Conservation (phyloP, 2,113 vertebrate species). For the Colistium nudipinnis region DNA sequence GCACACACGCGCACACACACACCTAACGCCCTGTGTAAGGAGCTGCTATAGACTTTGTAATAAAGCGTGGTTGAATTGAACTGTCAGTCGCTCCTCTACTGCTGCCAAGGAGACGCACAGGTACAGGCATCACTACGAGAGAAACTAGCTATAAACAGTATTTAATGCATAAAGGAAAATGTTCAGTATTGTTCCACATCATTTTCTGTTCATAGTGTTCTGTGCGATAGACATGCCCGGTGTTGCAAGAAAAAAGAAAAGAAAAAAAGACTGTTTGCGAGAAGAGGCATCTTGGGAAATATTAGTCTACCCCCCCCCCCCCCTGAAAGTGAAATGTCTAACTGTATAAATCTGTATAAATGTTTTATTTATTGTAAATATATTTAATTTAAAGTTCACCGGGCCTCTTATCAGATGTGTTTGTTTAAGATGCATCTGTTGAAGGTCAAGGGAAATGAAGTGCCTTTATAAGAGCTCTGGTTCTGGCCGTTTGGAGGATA, state of each 20-base stretch:
- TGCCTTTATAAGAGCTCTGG: slow-evolving; percentile 76
- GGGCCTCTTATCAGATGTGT: slow-evolving; percentile 63
- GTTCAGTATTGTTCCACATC: slow-evolving; percentile 69
- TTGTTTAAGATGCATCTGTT: slow-evolving; percentile 68
- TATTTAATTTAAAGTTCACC: slow-evolving; percentile 83
- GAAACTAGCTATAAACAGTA: slow-evolving; percentile 65
- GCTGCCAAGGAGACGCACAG: slow-evolving; percentile 61
- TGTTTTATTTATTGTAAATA: slow-evolving; percentile 85
- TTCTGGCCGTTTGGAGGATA: slow-evolving; percentile 66
- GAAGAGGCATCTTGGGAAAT: slow-evolving; percentile 53
- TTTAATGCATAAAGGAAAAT: slow-evolving; percentile 72
- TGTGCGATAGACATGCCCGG: slow-evolving; percentile 57
- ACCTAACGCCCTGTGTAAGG: slow-evolving; percentile 56
- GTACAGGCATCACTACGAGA: slow-evolving; percentile 53
- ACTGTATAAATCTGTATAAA: slow-evolving; percentile 76
- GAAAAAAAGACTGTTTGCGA: slow-evolving; percentile 37
- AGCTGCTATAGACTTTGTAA: slow-evolving; percentile 69
- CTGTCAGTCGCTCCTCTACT: slow-evolving; percentile 58
- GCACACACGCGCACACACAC: slow-evolving; percentile 20
- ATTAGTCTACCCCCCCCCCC: slow-evolving; percentile 45
- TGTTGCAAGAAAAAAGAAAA: slow-evolving; percentile 52
- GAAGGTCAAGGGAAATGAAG: slow-evolving; percentile 72
- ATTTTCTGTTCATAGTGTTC: slow-evolving; percentile 61
- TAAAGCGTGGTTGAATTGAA: slow-evolving; percentile 51
- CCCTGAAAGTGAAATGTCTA: slow-evolving; percentile 55